Conservation (phyloP, 2,113 vertebrate genomes). For the Puntigrus tetrazona region DNA sequence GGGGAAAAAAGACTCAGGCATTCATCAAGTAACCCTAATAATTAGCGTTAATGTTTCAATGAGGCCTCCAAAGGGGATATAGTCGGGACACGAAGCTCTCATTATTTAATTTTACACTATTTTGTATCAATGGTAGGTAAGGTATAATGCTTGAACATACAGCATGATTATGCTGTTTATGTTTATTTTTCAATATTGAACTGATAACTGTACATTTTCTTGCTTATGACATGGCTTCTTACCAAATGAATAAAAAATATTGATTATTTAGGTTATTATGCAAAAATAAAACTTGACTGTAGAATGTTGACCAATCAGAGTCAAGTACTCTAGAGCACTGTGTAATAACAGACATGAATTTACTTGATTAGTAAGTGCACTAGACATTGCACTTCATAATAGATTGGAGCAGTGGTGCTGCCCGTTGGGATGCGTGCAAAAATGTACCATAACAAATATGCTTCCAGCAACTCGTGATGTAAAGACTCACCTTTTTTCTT, state of each 20-base stretch:
- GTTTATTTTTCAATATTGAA: neutral
- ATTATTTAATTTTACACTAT: neutral
- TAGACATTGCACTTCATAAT: neutral
- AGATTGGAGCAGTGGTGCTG: neutral
- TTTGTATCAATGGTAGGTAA: neutral
- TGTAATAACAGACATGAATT: neutral
- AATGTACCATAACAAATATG: neutral
- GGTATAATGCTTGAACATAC: neutral
- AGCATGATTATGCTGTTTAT: neutral
- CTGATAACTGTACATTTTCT: neutral
- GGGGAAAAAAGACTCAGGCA: neutral
- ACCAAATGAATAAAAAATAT: neutral
- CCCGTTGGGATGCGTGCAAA: neutral
- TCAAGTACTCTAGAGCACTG: neutral
- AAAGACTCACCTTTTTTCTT: neutral
- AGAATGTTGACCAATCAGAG: neutral
- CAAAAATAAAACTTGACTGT: neutral
- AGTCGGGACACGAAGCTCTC: neutral
- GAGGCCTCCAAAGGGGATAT: constrained; percentile 23
- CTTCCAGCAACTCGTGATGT: neutral
- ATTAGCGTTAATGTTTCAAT: constrained; percentile 14
- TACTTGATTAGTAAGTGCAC: neutral
- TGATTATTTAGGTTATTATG: neutral
- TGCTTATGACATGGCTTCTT: neutral
- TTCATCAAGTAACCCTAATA: constrained; percentile 6